Evolutionary conservation across 2,113 vertebrate species (phyloP).

Genomic region (chimpanzee (Pan troglodytes)): NHGRI_mPanTro3-v2.1_pri NC_072415.2:74616501-74617000

Average conservation of each 20-base stretch:
- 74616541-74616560: neutral
- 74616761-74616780: neutral
- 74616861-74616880: neutral
- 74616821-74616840: neutral
- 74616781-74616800: neutral
- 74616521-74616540: neutral
- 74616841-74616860: neutral
- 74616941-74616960: neutral
- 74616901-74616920: neutral
- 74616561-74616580: neutral
- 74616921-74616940: neutral
- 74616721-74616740: neutral
- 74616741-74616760: neutral
- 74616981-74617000: neutral
- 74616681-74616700: neutral
- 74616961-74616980: neutral
- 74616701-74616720: neutral
- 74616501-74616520: neutral
- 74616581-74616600: neutral
- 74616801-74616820: neutral
- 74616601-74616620: neutral
- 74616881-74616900: neutral
- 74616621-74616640: neutral
- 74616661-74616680: neutral
- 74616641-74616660: neutral